These are phyloP conservation scores for Latrodectus geometricus DNA, from an alignment of 1,140 invertebrate species.

Conservation along the genomic window DNA sequence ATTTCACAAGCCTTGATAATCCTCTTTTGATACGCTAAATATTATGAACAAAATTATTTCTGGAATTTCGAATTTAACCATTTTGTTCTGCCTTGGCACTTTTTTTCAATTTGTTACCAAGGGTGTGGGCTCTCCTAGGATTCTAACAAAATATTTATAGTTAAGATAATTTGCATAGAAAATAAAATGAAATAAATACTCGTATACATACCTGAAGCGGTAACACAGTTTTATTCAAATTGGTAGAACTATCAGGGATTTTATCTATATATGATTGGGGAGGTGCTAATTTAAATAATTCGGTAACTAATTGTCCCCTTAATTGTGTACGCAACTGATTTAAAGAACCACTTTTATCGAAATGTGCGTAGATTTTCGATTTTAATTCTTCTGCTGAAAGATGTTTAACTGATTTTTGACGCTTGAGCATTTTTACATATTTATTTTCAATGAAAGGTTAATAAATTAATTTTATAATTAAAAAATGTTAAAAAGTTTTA, in stretches of 20 bases:
- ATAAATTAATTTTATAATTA: no score
- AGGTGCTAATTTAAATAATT: slow-evolving; percentile 35
- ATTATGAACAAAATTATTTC: background rate
- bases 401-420: slow-evolving; percentile 10
- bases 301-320: slow-evolving; percentile 31
- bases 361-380: slow-evolving; percentile 44
- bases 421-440: slow-evolving; percentile 32
- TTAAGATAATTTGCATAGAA: background rate
- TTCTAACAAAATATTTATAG: no score
- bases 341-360: slow-evolving; percentile 37
- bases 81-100: no score
- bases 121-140: no score
- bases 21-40: no score
- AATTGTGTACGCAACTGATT: slow-evolving; percentile 29
- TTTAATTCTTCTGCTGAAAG: slow-evolving; percentile 49
- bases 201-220: slow-evolving; percentile 37
- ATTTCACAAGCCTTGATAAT: no score
- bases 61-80: background rate
- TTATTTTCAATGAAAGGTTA: no score
- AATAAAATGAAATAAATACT: background rate
- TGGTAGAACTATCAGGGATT: background rate
- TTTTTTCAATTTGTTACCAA: no score
- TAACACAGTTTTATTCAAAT: slow-evolving; percentile 18
- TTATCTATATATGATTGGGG: background rate
- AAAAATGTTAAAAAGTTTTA: no score